Evolutionary conservation across 2,113 vertebrate species (phyloP).

Genomic region (Anser cygnoides): DNA sequence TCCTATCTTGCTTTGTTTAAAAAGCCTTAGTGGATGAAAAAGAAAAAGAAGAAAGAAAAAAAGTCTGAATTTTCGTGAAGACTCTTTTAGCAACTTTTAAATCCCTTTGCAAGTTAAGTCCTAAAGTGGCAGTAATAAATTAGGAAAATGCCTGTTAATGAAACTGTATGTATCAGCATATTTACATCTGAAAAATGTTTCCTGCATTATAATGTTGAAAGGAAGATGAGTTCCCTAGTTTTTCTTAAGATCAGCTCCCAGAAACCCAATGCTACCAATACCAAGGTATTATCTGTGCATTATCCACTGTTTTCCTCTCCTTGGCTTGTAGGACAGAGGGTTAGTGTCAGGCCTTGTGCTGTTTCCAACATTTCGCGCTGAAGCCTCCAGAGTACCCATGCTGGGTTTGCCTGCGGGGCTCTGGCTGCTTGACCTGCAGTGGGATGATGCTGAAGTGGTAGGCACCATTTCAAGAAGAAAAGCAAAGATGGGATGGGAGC

Average conservation of each 20-base stretch:
- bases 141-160: background rate
- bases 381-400: background rate
- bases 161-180: background rate
- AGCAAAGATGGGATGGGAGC: background rate
- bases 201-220: slow-evolving; percentile 16
- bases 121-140: background rate
- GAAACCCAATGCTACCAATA: background rate
- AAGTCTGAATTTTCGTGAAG: background rate
- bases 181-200: slow-evolving; percentile 4
- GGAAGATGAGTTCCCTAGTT: background rate
- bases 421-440: background rate
- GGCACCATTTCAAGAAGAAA: background rate
- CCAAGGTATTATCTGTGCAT: background rate
- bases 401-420: background rate
- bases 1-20: slow-evolving; percentile 21
- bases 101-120: background rate
- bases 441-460: background rate
- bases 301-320: background rate
- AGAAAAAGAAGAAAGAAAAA: background rate
- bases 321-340: background rate
- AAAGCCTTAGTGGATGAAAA: background rate
- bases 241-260: background rate
- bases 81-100: background rate
- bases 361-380: background rate
- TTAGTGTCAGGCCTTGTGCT: background rate